Percentiles rank a stretch among this genome's conserved stretches.
These are phyloP conservation scores for Perdita meconis DNA, from an alignment of 2,888 invertebrate species.

Conservation along the genomic window DNA sequence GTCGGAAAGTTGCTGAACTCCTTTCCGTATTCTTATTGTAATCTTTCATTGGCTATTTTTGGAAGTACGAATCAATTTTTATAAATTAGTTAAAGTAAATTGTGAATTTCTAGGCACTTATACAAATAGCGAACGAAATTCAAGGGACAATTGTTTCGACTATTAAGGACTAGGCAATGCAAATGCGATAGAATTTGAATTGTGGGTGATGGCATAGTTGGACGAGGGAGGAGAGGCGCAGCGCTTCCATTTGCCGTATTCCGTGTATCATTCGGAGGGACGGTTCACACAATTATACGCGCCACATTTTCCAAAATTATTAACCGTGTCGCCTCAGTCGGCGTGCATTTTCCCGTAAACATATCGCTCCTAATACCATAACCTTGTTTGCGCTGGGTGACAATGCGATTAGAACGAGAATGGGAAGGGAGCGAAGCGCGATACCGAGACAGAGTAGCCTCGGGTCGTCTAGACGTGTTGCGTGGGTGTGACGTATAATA, in stretches of 20 bases:
- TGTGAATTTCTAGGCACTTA: too few relatives aligned
- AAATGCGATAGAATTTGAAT: not conserved
- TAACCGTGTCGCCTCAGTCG: slow-evolving; percentile 48
- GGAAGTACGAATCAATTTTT: too few relatives aligned
- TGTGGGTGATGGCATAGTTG: not conserved
- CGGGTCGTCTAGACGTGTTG: slow-evolving; percentile 56
- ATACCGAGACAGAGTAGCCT: slow-evolving; percentile 50
- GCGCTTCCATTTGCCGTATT: slow-evolving; percentile 14
- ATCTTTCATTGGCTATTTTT: too few relatives aligned
- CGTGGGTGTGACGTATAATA: slow-evolving; percentile 52
- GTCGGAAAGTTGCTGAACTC: too few relatives aligned
- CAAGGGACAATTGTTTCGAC: not conserved
- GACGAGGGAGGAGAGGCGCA: not conserved
- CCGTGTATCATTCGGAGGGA: slow-evolving; percentile 11
- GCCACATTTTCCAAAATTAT: slow-evolving; percentile 54
- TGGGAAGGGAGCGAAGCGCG: slow-evolving; percentile 36
- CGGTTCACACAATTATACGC: slow-evolving; percentile 16
- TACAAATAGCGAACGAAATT: not conserved
- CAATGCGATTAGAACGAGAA: slow-evolving; percentile 67
- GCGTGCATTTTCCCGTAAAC: slow-evolving; percentile 48
- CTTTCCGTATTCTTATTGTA: too few relatives aligned
- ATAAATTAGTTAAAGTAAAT: too few relatives aligned
- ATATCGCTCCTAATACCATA: slow-evolving; percentile 67
- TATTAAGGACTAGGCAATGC: too few relatives aligned
- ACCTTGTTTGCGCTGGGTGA: slow-evolving; percentile 66